phyloP scores from a whole-genome alignment of 2,113 vertebrate genomes.

The Chaetura pelagica region DNA sequence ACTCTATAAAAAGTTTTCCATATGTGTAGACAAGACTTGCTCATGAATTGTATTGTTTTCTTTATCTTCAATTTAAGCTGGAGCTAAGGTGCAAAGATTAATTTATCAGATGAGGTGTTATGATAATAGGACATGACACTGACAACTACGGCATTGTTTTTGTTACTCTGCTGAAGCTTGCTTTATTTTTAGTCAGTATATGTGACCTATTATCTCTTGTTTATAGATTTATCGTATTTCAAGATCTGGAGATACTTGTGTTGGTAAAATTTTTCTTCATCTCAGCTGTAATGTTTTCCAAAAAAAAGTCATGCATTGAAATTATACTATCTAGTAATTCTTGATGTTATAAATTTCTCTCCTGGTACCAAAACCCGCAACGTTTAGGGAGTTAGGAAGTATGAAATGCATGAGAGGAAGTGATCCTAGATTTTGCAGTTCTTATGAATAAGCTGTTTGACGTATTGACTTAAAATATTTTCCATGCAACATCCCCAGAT shows the following conservation, averaged over 20 bases:
- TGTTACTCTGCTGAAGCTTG: background rate
- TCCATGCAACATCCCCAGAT: background rate
- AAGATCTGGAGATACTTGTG: background rate
- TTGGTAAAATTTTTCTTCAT: background rate
- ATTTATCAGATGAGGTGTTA: background rate
- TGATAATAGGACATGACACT: background rate
- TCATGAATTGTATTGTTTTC: background rate
- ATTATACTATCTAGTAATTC: background rate
- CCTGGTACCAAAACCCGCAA: rapidly evolving
- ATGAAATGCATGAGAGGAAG: background rate
- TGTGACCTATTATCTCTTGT: background rate
- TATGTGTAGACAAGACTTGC: background rate
- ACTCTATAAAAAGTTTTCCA: background rate
- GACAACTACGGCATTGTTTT: background rate
- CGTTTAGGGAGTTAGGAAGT: background rate
- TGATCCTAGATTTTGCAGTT: background rate
- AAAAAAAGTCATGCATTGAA: background rate
- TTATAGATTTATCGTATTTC: background rate
- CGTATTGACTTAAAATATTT: background rate
- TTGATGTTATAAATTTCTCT: background rate
- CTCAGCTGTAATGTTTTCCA: background rate
- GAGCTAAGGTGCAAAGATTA: background rate
- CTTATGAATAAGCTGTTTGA: background rate
- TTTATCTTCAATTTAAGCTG: background rate
- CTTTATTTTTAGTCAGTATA: background rate